Evolutionary conservation across 2,113 vertebrate genomes (phyloP).

Genomic region (Tachycineta bicolor): DNA sequence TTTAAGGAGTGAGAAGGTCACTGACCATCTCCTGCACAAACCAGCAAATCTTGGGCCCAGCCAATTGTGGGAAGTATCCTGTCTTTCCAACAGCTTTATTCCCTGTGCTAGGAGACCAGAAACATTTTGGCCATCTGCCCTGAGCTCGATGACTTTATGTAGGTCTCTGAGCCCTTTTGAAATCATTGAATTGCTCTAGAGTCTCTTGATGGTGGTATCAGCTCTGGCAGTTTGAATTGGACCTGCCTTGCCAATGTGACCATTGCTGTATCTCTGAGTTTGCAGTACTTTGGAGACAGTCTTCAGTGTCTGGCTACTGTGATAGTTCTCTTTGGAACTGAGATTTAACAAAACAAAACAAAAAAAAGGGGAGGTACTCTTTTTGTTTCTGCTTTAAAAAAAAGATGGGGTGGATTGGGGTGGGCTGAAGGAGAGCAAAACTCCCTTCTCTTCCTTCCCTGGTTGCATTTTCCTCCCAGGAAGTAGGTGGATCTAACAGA

Average conservation of each 20-base stretch:
- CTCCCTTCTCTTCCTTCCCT: neutral
- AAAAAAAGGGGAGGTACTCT: neutral
- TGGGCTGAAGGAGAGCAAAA: neutral
- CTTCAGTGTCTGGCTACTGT: slow-evolving; percentile 11
- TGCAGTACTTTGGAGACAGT: neutral
- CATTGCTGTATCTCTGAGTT: neutral
- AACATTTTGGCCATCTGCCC: neutral
- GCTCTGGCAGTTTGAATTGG: neutral
- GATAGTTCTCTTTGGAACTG: neutral
- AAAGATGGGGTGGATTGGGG: neutral
- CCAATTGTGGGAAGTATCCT: neutral
- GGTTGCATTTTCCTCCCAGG: neutral
- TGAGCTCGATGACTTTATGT: neutral
- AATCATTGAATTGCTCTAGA: neutral
- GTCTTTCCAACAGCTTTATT: slow-evolving; percentile 2
- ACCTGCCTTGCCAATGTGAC: neutral
- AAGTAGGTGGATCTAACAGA: neutral
- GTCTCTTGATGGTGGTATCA: neutral
- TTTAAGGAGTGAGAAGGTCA: neutral
- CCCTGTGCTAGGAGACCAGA: neutral
- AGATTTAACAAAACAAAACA: neutral
- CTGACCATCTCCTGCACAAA: neutral
- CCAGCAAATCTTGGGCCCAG: neutral
- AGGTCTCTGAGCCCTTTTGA: neutral
- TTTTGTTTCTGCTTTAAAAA: slow-evolving; percentile 34